Conservation (phyloP, 2,888 invertebrate species). For the Flabesymbios commensalis region DNA sequence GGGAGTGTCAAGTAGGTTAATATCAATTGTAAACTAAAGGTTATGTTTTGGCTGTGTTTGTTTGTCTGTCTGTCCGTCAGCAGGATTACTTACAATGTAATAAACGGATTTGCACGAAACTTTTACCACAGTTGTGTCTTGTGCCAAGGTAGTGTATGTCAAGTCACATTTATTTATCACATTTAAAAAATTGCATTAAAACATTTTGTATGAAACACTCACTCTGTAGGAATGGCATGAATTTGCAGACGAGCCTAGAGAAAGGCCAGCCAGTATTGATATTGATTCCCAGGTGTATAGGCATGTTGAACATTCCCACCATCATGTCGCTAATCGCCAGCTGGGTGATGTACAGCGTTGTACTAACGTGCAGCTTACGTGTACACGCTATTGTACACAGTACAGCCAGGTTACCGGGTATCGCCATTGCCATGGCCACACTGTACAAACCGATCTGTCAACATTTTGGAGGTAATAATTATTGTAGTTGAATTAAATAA, state of each 20-base stretch:
- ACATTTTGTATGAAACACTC: no score
- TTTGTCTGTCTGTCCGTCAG: no score
- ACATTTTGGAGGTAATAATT: slow-evolving; percentile 12
- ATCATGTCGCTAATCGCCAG: slow-evolving; percentile 49
- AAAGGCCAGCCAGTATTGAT: slow-evolving; percentile 47
- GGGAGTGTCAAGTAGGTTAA: no score
- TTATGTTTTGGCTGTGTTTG: no score
- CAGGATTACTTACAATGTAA: no score
- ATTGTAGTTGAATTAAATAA: no score
- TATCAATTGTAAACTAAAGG: no score
- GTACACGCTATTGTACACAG: slow-evolving; percentile 43
- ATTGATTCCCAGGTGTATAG: slow-evolving; percentile 50
- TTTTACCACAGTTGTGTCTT: no score
- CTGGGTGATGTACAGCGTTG: slow-evolving; percentile 48
- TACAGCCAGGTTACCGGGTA: slow-evolving; percentile 48
- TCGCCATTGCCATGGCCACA: slow-evolving; percentile 42
- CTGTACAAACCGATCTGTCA: slow-evolving; percentile 45
- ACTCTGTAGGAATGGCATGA: slow-evolving; percentile 48
- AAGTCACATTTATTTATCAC: no score
- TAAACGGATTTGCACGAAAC: no score
- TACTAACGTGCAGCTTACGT: slow-evolving; percentile 44
- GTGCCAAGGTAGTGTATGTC: no score
- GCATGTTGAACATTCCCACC: slow-evolving; percentile 53
- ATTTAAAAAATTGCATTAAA: no score
- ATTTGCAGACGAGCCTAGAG: slow-evolving; percentile 43